Conservation (phyloP, 2,888 invertebrate genomes). For the Schizaphis graminum region DNA sequence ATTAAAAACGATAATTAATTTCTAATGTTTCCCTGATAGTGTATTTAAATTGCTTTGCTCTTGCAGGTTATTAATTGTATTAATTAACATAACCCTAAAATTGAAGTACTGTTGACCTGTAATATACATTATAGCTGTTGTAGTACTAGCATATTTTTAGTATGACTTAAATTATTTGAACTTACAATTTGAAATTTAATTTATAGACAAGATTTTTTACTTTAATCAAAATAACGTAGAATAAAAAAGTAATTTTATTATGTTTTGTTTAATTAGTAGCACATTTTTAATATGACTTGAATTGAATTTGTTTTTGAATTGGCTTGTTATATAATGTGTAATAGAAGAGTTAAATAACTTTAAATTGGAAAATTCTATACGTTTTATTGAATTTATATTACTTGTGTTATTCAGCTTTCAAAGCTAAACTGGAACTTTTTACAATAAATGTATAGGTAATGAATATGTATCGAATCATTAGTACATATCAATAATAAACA, state of each 20-base stretch:
- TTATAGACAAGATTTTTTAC: background rate
- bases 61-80: background rate
- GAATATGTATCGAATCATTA: background rate
- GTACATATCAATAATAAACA: background rate
- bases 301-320: background rate
- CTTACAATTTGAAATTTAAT: background rate
- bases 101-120: background rate
- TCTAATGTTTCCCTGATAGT: background rate
- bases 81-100: background rate
- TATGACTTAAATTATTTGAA: background rate
- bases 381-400: background rate
- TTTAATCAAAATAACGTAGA: background rate
- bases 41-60: background rate
- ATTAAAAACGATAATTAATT: conserved; percentile 12
- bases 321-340: background rate
- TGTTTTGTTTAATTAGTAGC: background rate
- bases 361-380: background rate
- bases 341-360: background rate
- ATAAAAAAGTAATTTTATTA: background rate
- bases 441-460: background rate
- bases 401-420: background rate
- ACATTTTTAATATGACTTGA: background rate
- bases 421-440: background rate
- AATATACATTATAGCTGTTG: background rate
- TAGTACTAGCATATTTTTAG: background rate